phyloP scores from a whole-genome alignment of 2,113 vertebrate species.

The Poecile atricapillus region DNA sequence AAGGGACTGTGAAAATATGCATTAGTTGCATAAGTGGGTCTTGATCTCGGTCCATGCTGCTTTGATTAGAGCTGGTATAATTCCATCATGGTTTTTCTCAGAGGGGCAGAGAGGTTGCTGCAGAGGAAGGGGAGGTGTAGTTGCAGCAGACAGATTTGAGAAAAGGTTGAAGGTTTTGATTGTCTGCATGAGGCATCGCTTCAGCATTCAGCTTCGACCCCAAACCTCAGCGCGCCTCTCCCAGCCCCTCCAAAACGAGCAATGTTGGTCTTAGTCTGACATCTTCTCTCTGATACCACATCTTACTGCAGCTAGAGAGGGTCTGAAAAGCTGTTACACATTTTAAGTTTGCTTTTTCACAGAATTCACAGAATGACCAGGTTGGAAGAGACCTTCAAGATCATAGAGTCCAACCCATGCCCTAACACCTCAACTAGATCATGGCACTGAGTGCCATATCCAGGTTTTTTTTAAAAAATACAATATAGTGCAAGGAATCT shows the following conservation, averaged over 20 bases:
- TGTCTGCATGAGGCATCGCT: not conserved
- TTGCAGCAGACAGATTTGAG: not conserved
- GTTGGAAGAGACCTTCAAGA: no score
- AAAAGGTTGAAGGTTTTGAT: not conserved
- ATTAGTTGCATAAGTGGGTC: not conserved
- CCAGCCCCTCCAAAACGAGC: not conserved
- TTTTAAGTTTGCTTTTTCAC: not conserved
- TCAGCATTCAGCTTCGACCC: not conserved
- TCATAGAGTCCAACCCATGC: no score
- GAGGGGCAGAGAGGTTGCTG: not conserved
- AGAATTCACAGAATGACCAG: no score
- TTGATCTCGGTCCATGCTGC: not conserved
- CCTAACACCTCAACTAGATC: no score
- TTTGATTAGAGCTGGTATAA: not conserved
- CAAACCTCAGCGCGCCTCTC: not conserved
- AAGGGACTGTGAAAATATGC: not conserved
- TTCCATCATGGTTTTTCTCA: rapidly evolving
- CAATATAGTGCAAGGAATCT: not conserved
- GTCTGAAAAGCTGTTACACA: not conserved
- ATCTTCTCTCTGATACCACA: not conserved
- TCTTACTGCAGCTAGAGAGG: not conserved
- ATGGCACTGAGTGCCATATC: no score
- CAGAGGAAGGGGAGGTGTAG: not conserved
- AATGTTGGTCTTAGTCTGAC: not conserved
- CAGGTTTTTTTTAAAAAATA: no score